These are phyloP conservation scores for Gambusia yucatana DNA, from an alignment of 2,797 vertebrate genomes.

Conservation along the genomic window DNA sequence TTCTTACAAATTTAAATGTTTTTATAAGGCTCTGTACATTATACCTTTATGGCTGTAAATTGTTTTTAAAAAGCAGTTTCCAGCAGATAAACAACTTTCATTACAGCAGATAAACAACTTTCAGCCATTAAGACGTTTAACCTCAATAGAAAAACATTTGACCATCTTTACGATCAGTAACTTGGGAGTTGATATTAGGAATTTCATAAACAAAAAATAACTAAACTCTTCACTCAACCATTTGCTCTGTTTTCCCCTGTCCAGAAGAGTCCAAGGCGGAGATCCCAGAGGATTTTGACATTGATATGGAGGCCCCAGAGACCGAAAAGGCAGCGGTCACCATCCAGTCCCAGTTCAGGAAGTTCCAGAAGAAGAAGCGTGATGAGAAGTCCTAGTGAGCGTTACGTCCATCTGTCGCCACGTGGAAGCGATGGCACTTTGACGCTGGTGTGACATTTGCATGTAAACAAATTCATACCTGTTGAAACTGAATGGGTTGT, in stretches of 20 bases:
- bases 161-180: background rate
- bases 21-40: background rate
- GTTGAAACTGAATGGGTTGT: constrained; percentile 70
- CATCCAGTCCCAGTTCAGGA: constrained; percentile 99
- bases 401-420: constrained; percentile 59
- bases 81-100: background rate
- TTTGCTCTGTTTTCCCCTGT: constrained; percentile 8
- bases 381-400: constrained; percentile 90
- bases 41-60: background rate
- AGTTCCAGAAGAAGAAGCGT: constrained; percentile 99
- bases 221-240: background rate
- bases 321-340: constrained; percentile 95
- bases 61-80: background rate
- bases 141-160: background rate
- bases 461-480: constrained; percentile 83
- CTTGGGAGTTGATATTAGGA: background rate
- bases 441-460: constrained; percentile 77
- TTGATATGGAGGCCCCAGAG: constrained; percentile 96
- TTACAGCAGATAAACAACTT: background rate
- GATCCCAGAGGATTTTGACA: constrained; percentile 94
- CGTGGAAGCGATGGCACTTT: constrained; percentile 52
- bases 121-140: background rate
- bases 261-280: constrained; percentile 89
- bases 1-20: background rate
- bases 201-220: background rate